phyloP scores from a whole-genome alignment of 2,888 invertebrate species.

The Sminthurides aquaticus region DNA sequence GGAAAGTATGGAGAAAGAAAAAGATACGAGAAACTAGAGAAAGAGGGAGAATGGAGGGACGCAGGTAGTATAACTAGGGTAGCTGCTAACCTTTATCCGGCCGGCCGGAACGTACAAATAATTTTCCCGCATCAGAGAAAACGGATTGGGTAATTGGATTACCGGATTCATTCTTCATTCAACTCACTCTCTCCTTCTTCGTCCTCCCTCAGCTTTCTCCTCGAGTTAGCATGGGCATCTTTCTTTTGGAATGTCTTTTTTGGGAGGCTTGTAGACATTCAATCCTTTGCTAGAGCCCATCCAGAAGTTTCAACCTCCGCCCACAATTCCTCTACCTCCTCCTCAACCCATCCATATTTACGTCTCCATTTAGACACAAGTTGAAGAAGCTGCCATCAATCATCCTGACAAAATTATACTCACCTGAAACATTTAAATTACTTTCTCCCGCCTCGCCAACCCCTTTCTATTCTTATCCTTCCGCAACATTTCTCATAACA shows the following conservation, averaged over 20 bases:
- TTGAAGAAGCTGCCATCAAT: conserved; percentile 3
- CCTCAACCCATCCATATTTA: neutral
- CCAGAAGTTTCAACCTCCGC: neutral
- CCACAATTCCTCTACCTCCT: no score
- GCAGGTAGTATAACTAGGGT: neutral
- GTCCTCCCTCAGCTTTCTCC: neutral
- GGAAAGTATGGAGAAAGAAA: no score
- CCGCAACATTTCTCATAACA: neutral
- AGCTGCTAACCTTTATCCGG: neutral
- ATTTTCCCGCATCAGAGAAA: conserved; percentile 10
- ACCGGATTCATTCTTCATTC: conserved; percentile 9
- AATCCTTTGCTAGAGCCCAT: neutral
- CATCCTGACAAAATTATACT: conserved; percentile 2
- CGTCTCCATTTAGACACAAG: neutral
- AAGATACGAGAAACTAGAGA: neutral
- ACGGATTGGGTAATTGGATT: conserved; percentile 10
- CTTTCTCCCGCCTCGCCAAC: neutral
- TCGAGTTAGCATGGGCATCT: no score
- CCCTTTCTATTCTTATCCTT: neutral
- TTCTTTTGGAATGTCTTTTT: neutral
- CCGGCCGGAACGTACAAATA: conserved; percentile 4
- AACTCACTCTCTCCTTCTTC: neutral
- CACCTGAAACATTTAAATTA: conserved; percentile 8
- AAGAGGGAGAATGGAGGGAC: neutral
- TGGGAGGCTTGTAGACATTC: neutral